Conservation (phyloP, 2,113 vertebrate species). For the Anseranas semipalmata region DNA sequence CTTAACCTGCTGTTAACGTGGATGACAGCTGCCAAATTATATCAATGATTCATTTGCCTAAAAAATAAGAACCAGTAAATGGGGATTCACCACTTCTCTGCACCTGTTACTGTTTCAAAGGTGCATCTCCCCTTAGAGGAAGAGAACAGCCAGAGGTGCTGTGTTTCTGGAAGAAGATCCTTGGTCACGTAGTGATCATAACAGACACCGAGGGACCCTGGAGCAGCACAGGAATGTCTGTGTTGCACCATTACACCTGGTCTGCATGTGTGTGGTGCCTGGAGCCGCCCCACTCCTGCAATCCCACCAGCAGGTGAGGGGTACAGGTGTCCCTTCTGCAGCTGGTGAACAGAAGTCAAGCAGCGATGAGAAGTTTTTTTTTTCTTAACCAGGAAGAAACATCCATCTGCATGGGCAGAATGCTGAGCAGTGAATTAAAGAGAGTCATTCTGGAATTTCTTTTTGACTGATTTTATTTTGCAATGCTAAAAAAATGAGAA, state of each 20-base stretch:
- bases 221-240: fast-evolving
- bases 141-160: background rate
- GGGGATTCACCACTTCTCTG: background rate
- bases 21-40: background rate
- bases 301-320: background rate
- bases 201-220: too few relatives aligned
- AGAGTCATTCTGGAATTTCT: background rate
- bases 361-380: background rate
- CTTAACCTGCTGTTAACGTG: background rate
- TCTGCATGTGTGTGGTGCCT: fast-evolving
- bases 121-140: background rate
- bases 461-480: background rate
- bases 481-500: background rate
- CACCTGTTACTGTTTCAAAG: background rate
- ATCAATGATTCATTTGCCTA: background rate
- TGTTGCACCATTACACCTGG: background rate
- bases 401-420: background rate
- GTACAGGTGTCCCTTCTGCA: background rate
- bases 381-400: background rate
- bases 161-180: background rate
- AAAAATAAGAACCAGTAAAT: background rate
- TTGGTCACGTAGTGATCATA: fast-evolving
- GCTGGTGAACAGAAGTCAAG: background rate
- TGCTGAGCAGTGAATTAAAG: background rate
- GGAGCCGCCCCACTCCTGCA: background rate